Conservation (phyloP, 2,797 vertebrate genomes). For the Monodelphis domestica region DNA sequence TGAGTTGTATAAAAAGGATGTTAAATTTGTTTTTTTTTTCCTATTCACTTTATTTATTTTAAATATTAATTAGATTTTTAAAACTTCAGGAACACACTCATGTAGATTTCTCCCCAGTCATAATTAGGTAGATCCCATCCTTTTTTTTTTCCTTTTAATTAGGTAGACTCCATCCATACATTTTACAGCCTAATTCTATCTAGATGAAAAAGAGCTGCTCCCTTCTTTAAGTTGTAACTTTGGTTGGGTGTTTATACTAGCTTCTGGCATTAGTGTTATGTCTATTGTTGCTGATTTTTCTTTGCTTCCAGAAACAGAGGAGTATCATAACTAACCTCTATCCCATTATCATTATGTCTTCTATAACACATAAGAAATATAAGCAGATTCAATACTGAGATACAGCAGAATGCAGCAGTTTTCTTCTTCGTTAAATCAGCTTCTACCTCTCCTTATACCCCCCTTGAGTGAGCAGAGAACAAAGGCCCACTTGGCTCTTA, state of each 20-base stretch:
- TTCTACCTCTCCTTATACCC: not conserved
- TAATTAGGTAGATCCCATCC: not conserved
- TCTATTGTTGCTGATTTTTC: not conserved
- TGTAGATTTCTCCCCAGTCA: not conserved
- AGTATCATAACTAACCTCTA: not conserved
- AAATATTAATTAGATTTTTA: not conserved
- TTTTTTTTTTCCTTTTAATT: too few species aligned
- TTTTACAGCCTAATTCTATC: not conserved
- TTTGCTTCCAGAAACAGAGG: not conserved
- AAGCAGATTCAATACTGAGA: not conserved
- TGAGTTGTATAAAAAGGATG: not conserved
- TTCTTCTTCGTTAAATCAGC: not conserved
- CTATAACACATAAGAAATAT: not conserved
- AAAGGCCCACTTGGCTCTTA: not conserved
- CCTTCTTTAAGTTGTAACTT: not conserved
- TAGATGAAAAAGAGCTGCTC: not conserved
- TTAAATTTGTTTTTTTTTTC: not conserved
- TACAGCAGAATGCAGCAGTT: not conserved
- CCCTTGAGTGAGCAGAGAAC: conserved; percentile 5
- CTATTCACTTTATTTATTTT: not conserved
- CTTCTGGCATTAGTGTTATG: not conserved
- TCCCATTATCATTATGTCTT: not conserved
- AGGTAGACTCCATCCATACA: not conserved
- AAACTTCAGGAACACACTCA: not conserved
- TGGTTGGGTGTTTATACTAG: not conserved